Conservation (phyloP, 2,113 vertebrate genomes). For the Brachyistius frenatus region DNA sequence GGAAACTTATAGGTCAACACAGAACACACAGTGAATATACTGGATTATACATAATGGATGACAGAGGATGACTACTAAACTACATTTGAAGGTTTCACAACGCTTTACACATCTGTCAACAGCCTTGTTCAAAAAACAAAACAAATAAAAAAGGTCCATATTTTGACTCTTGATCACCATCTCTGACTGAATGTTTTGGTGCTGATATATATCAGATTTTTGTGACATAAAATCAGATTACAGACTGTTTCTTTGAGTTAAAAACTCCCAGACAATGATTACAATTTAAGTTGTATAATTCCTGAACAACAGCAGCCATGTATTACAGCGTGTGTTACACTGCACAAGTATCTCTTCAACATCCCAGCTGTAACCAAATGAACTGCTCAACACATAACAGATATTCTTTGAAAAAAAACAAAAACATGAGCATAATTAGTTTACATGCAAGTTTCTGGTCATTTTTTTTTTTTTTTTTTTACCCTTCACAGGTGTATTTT, state of each 20-base stretch:
- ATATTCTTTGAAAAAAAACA: not conserved
- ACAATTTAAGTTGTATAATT: not conserved
- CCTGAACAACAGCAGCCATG: not conserved
- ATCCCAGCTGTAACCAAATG: constrained; percentile 1
- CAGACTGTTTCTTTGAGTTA: not conserved
- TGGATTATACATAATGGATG: not conserved
- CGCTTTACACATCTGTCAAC: no score
- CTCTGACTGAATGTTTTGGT: not conserved
- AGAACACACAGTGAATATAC: not conserved
- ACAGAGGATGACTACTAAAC: not conserved
- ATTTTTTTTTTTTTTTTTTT: constrained; percentile 15
- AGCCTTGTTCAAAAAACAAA: no score
- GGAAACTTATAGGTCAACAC: not conserved
- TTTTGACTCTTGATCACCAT: no score
- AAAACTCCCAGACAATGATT: not conserved
- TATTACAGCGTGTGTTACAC: constrained; percentile 14
- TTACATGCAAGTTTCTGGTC: constrained; percentile 43
- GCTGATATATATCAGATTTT: not conserved
- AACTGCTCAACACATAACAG: not conserved
- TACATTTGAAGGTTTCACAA: no score
- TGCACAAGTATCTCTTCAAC: constrained; percentile 12
- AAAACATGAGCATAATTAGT: constrained; percentile 26
- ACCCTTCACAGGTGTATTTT: constrained; percentile 52
- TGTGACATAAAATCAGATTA: not conserved
- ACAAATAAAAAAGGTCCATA: not conserved